Base-by-base conservation (phyloP, 2,113 vertebrate species). In the Marmota flaviventris region DNA sequence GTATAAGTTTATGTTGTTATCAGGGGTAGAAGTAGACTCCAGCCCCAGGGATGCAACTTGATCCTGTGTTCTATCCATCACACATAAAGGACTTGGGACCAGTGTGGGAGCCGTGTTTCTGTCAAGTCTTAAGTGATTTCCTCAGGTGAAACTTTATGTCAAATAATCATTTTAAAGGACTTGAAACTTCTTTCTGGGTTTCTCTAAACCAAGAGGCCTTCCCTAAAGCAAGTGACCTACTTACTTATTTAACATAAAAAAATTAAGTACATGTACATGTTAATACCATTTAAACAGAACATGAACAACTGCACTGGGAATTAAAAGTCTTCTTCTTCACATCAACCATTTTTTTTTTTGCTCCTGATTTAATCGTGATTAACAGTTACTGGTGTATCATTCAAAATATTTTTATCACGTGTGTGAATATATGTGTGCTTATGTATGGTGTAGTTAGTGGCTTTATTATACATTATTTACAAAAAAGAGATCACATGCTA, bases 211-310 rank as follows among this genome's bases (percentile, higher is more conserved):
- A 56, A 77, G 39, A 63, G 2, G 7, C 14, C 32, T 34, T n/a
- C 18, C 51, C 32, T 79, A 51, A 67, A 79, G 20, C 24, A 93
- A 72, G 45, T 78, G 3, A 86, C 5, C 24, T 70, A 82, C 5
- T 67, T 77, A 92, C 22, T 5, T 45, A 39, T 75, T 84, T 34
- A 58, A 61, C 13, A 73, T 73, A n/a, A 56, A 79, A 56, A 25
- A 65, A 67, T 27, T 45, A 42, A 91, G 39, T 63, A 34, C 29
- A 39, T 58, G 18, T 89, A 6, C 8, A 9, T 63, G 9, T 34
- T 75, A 92, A 92, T 18, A 24, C 48, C 81, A 56, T 78, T 75
- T 45, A 72, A 82, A 96, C 12, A 93, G 70, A 95, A 63, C 14
- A 32, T 2, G 34, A 58, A 63, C 2, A 16, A 34, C 37, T 51